These are phyloP conservation scores for Tanytarsus gracilentus DNA, from an alignment of 2,888 invertebrate species.

Conservation along the genomic window DNA sequence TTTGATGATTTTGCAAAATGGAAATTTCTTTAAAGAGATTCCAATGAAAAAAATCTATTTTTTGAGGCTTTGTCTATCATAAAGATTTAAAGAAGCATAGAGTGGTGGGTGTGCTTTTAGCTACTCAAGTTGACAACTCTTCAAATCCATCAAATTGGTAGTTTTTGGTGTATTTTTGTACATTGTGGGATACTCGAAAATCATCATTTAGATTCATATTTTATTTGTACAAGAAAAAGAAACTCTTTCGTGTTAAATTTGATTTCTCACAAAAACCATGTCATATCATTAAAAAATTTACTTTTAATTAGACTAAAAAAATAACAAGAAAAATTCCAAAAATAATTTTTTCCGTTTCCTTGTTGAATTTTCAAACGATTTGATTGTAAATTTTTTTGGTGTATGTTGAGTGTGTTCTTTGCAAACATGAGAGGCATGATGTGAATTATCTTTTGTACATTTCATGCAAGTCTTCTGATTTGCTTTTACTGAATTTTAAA, in stretches of 20 bases:
- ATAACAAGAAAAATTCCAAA: background rate
- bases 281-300: constrained; percentile 29
- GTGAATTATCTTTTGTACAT: too few species aligned
- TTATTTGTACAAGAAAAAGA: background rate
- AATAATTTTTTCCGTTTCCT: background rate
- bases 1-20: too few species aligned
- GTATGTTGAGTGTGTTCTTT: background rate
- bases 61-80: background rate
- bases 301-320: constrained; percentile 6
- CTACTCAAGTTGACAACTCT: too few species aligned
- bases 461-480: too few species aligned
- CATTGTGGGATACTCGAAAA: constrained; percentile 19
- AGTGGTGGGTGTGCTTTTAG: background rate
- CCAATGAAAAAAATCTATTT: background rate
- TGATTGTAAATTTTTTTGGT: background rate
- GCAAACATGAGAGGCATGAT: too few species aligned
- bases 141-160: background rate
- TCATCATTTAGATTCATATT: background rate
- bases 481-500: too few species aligned
- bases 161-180: background rate
- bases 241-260: background rate
- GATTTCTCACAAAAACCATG: constrained; percentile 13
- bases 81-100: constrained; percentile 3
- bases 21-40: background rate
- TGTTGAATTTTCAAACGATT: background rate